Evolutionary conservation across 2,797 vertebrate species (phyloP), one percentile per base, ranked within the genome.

Genomic region (Chloroceryle amazona): DNA sequence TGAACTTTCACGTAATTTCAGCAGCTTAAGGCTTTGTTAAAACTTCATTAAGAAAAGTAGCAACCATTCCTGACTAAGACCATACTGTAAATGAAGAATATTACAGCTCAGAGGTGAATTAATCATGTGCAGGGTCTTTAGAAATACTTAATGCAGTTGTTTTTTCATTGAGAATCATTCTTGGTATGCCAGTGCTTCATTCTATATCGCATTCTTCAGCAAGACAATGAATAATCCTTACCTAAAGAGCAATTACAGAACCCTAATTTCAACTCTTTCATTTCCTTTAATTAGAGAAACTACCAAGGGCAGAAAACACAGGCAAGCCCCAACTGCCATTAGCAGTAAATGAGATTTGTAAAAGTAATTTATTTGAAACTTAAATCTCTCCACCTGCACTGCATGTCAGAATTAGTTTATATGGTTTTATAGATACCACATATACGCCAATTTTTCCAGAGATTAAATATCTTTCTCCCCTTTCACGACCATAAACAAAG

Each of bases 141-240:
- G 61, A 71, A 92, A 85, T 18, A 72, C 61, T 92, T 88, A 71
- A 1, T 42, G 58, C 6, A 6, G 44, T 63, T 60, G 81, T 33
- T 62, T 83, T 76, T 83, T 54, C 57, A 58, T 71, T n/a, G 33
- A 70, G 71, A 86, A 63, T 71, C 7, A 5, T 89, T 90, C 81
- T 65, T 87, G 79, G 60, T 46, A 61, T 61, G 65, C 52, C 52
- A 37, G 13, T n/a, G 75, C 49, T 67, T 37, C 26, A n/a, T 74
- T 87, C 57, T 31, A 11, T 15, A 51, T 17, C 19, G 1, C 47
- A n/a, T 85, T 91, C 76, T 52, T 65, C 49, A 62, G 37, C 5
- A 65, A 94, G 42, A 85, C 37, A 88, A 78, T 78, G 76, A 96
- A 61, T 83, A 95, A 94, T 83, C 68, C 76, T 93, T 61, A 95